Percentiles rank a stretch among this genome's conserved stretches.
Evolutionary conservation across 2,113 vertebrate species (phyloP).

Genomic region (Heliornis fulica): DNA sequence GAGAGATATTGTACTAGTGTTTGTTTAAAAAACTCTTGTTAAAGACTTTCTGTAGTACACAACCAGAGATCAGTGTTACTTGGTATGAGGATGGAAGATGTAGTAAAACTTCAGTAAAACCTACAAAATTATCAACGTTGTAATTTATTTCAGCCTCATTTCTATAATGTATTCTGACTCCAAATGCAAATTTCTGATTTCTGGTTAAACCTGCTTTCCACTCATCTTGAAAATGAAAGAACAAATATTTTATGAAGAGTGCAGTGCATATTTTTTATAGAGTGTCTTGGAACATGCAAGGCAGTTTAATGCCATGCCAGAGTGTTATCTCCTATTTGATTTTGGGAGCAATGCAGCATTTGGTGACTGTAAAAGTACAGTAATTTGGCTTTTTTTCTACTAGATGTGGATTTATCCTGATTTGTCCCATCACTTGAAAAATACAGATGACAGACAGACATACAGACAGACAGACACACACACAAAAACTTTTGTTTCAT

Average conservation of each 20-base stretch:
- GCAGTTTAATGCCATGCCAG: background rate
- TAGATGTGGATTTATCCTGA: background rate
- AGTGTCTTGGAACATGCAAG: background rate
- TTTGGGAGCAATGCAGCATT: background rate
- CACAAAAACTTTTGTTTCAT: no score
- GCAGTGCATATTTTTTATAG: background rate
- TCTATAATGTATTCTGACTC: background rate
- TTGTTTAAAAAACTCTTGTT: background rate
- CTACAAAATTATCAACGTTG: background rate
- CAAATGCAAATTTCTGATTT: background rate
- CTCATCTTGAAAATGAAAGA: background rate
- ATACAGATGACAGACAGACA: background rate
- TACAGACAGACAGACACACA: background rate
- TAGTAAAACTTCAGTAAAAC: background rate
- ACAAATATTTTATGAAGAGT: background rate
- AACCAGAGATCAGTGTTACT: background rate
- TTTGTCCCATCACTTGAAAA: background rate
- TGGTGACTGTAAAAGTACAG: background rate
- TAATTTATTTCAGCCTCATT: background rate
- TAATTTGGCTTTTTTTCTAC: background rate
- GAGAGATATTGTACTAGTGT: background rate
- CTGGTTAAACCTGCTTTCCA: background rate
- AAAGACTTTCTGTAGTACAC: background rate
- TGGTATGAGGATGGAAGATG: background rate
- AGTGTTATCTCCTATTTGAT: background rate